A percentile compares a stretch with the other conserved stretches of the same genome.
Evolutionary conservation across 1,140 invertebrate genomes (phyloP).

Genomic region (Hylaeus anthracinus): DNA sequence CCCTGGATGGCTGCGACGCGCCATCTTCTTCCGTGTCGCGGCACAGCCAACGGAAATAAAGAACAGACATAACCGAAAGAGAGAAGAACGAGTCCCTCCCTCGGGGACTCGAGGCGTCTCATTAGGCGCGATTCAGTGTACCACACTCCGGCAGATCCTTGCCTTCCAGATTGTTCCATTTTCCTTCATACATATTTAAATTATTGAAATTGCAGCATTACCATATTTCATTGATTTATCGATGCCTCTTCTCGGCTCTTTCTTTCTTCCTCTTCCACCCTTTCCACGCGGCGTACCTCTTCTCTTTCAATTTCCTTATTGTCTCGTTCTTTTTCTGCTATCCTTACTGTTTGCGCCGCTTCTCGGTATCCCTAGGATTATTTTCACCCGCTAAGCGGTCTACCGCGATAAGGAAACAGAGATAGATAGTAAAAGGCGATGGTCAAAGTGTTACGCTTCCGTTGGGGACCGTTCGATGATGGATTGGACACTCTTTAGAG

Average conservation of each 20-base stretch:
- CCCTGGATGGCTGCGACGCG: constrained; percentile 5
- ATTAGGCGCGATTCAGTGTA: constrained; percentile 79
- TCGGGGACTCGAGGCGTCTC: constrained; percentile 71
- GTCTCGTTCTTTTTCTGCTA: constrained; percentile 11
- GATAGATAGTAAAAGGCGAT: background rate
- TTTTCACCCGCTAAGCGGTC: constrained; percentile 35
- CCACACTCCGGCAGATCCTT: constrained; percentile 72
- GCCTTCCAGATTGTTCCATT: constrained; percentile 79
- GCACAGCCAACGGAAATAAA: constrained; percentile 46
- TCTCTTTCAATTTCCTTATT: background rate
- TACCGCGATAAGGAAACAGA: background rate
- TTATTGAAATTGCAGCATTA: constrained; percentile 79
- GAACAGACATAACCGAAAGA: constrained; percentile 40
- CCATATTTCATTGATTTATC: constrained; percentile 80
- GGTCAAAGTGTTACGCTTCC: too few species aligned
- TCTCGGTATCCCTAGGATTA: constrained; percentile 22
- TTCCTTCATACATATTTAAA: constrained; percentile 81
- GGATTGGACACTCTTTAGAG: too few species aligned
- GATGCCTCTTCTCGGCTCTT: constrained; percentile 68
- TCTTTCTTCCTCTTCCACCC: constrained; percentile 36
- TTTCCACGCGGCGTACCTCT: constrained; percentile 19
- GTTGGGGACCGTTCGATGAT: too few species aligned
- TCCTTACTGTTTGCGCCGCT: constrained; percentile 6
- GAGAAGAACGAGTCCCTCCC: constrained; percentile 55
- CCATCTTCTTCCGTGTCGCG: background rate